These are phyloP conservation scores for Megalops atlanticus DNA, from an alignment of 2,113 vertebrate species.

Conservation along the genomic window DNA sequence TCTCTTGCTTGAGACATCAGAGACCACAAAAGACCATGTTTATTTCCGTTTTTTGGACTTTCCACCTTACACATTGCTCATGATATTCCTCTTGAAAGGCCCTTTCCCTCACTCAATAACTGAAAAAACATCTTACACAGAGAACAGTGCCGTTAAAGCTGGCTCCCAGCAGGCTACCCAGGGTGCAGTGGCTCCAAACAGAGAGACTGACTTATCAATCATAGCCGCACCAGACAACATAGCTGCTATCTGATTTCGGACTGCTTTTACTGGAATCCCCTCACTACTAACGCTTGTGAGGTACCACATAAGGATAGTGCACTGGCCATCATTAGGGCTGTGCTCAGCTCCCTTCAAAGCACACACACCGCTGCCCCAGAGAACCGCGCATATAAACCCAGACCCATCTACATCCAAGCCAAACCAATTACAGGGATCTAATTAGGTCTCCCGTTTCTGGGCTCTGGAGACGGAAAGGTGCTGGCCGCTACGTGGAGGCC, in stretches of 20 bases:
- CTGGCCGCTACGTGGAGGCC: background rate
- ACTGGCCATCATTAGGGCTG: background rate
- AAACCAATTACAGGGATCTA: background rate
- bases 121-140: background rate
- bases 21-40: no score
- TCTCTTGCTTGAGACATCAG: no score
- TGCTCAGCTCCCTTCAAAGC: background rate
- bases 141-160: background rate
- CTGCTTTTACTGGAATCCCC: background rate
- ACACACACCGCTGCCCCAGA: background rate
- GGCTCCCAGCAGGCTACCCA: background rate
- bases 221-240: background rate
- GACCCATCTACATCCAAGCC: background rate
- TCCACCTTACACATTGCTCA: no score
- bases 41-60: no score
- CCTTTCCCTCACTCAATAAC: background rate
- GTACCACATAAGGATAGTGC: background rate
- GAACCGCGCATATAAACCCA: background rate
- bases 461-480: background rate
- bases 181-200: constrained; percentile 11
- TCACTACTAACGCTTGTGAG: background rate
- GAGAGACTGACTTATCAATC: constrained; percentile 14
- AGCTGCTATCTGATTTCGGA: constrained; percentile 10
- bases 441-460: background rate
- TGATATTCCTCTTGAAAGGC: background rate